phyloP scores from a whole-genome alignment of 2,113 vertebrate genomes.

The Azemiops feae region DNA sequence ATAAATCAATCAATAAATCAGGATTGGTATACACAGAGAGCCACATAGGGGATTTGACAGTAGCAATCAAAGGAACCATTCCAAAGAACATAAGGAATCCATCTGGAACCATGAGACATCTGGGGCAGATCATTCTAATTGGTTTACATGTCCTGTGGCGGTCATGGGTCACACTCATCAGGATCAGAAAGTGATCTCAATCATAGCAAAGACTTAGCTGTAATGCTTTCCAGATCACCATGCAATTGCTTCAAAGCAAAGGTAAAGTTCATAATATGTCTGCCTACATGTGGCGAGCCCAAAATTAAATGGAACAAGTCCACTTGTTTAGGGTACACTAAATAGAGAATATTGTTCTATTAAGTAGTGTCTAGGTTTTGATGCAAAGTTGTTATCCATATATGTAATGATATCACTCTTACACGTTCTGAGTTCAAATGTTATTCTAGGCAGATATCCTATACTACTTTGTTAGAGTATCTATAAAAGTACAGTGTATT shows the following conservation, averaged over 20 bases:
- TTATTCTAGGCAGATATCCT: neutral
- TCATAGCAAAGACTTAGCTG: neutral
- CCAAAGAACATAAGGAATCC: neutral
- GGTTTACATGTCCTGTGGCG: neutral
- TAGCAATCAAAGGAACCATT: neutral
- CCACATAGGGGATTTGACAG: neutral
- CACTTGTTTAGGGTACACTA: neutral
- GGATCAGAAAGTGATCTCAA: neutral
- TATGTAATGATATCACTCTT: slow-evolving; percentile 8
- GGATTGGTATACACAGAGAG: neutral
- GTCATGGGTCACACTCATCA: neutral
- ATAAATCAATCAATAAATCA: neutral
- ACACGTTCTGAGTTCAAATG: neutral
- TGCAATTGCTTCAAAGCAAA: neutral
- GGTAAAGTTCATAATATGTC: neutral
- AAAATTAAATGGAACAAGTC: neutral
- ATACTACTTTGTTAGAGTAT: neutral
- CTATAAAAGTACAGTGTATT: slow-evolving; percentile 8
- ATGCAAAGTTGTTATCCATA: slow-evolving; percentile 22
- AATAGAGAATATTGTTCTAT: neutral
- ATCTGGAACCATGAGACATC: neutral
- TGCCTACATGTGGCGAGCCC: neutral
- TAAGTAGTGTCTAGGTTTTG: neutral
- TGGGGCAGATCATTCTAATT: neutral
- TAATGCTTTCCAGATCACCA: neutral